Percentiles rank a stretch among this genome's conserved stretches.
phyloP scores from a whole-genome alignment of 1,140 invertebrate species.

The Lanistes nyassanus region DNA sequence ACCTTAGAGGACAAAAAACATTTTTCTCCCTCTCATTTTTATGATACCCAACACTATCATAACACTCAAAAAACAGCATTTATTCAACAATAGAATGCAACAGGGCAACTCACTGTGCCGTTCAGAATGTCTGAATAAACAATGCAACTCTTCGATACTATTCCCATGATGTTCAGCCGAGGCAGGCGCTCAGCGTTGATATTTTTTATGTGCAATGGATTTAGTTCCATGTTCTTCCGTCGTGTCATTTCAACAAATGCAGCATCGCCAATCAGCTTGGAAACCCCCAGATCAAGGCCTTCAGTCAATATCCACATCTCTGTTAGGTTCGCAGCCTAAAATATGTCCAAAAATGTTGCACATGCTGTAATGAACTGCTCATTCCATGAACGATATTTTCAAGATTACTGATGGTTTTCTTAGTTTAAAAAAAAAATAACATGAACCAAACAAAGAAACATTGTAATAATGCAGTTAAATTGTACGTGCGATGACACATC shows the following conservation, averaged over 20 bases:
- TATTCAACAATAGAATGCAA: not conserved
- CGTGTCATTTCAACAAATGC: conserved; percentile 53
- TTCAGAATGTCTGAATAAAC: conserved; percentile 43
- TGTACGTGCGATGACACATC: not conserved
- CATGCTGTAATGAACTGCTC: no score
- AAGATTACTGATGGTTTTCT: no score
- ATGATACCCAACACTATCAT: no score
- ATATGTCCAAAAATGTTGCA: conserved; percentile 12
- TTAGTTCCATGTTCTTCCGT: conserved; percentile 28
- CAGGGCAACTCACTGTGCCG: conserved; percentile 39
- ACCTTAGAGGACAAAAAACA: no score
- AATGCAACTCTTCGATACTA: conserved; percentile 40
- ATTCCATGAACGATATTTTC: no score
- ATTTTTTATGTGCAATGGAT: conserved; percentile 21
- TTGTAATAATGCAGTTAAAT: not conserved
- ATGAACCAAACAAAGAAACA: no score
- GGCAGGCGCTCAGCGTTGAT: conserved; percentile 32
- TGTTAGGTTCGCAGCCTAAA: conserved; percentile 64
- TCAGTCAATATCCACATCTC: conserved; percentile 69
- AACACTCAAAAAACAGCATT: not conserved
- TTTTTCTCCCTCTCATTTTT: no score
- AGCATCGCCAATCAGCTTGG: conserved; percentile 65
- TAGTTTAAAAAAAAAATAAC: no score
- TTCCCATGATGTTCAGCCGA: conserved; percentile 48
- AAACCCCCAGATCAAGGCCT: conserved; percentile 62